Base-by-base conservation (phyloP, 1,140 invertebrate genomes). In the Prorops nasuta region DNA sequence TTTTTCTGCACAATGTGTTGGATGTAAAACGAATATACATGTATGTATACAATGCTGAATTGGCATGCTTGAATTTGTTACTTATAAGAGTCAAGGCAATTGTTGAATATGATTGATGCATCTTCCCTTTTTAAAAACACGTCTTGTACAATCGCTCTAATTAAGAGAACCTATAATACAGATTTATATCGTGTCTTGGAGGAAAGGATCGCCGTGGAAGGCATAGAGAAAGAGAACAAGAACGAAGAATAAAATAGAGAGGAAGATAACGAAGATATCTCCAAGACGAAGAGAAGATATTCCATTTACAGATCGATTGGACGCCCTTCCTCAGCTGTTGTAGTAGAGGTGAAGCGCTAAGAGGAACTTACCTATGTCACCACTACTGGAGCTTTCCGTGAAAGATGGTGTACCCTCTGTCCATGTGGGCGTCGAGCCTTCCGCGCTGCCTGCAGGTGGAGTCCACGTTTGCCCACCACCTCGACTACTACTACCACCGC, bases 381-480 rank as follows among this genome's bases (percentile, higher is more conserved):
- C 89, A 78, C 91, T 94, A 79, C 90, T 92, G 72, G 92, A 96
- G 62, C 94, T 96, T 72, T 96, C 92, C 31, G 94, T 98, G 77
- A 94, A 96, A 69, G 91, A 95, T 38, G 94, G 95, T 51, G 95
- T 98, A 64, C 94, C 95, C 80, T 98, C 95, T 15, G 95, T 98
- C 89, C 94, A 96, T 14, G 94, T 97, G 8, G 94, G 94, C n/a
- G 95, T 97, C 3, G 91, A 91, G 38, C 90, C 92, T 75, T 95
- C 92, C 54, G 91, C 86, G 53, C 90, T 93, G 14, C 76, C 76
- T 37, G 89, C 86, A 12, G 91, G 90, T 20, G 91, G 92, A 32
- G 92, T 95, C 86, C 89, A 92, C 8, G 83, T 88, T 58, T 84
- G 75, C 54, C 80, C 85, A 58, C 80, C 80, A 58, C 77, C 81